phyloP scores from a whole-genome alignment of 2,797 vertebrate species.

The Harpagifer antarcticus region DNA sequence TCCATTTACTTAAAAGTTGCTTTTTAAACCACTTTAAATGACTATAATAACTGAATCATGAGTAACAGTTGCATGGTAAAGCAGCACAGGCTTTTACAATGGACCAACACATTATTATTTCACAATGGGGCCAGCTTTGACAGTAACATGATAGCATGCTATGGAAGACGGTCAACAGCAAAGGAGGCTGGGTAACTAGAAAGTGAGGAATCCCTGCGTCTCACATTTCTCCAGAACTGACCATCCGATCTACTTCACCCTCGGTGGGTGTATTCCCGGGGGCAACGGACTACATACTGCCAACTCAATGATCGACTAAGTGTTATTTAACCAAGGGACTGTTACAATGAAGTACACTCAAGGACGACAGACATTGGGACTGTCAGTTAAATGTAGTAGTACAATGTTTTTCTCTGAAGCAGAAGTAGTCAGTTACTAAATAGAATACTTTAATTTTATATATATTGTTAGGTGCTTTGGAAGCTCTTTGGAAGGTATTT shows the following conservation, averaged over 20 bases:
- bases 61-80: not conserved
- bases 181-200: slow-evolving; percentile 3
- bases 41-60: not conserved
- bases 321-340: too few relatives aligned
- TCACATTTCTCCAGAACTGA: not conserved
- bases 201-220: not conserved
- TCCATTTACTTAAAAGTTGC: not conserved
- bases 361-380: too few relatives aligned
- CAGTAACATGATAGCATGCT: slow-evolving; percentile 19
- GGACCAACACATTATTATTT: not conserved
- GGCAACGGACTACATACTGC: too few relatives aligned
- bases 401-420: too few relatives aligned
- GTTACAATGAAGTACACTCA: too few relatives aligned
- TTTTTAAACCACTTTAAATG: not conserved
- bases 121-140: slow-evolving; percentile 20
- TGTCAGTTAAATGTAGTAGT: too few relatives aligned
- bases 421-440: too few relatives aligned
- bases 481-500: too few relatives aligned
- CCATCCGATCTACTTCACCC: not conserved
- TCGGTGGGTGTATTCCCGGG: too few relatives aligned
- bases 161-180: slow-evolving; percentile 19
- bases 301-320: too few relatives aligned
- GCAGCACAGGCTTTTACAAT: slow-evolving; percentile 8
- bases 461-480: too few relatives aligned
- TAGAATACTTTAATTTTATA: too few relatives aligned